Base-by-base conservation (phyloP, 2,888 invertebrate species). In the Drosophila subsilvestris region DNA sequence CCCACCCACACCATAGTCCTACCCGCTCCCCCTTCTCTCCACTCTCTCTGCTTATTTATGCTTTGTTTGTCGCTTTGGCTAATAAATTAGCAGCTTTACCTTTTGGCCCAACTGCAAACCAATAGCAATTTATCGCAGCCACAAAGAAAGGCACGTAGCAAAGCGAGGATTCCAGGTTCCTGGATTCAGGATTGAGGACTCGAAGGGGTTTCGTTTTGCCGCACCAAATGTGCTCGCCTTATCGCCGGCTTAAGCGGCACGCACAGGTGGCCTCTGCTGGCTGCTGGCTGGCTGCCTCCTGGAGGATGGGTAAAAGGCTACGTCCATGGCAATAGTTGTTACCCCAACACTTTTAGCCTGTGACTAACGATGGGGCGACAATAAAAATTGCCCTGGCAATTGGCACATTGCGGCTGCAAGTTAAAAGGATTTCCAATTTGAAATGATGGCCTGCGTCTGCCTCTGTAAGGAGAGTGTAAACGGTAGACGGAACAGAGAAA, bases 41-140 rank as follows among this genome's bases (percentile, higher is more conserved):
- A 48, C 53, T 1, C 27, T 32, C 44, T 20, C 29, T 67, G 76
- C 65, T 84, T 88, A 90, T 90, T 86, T 89, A 83, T 83, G 80
- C 74, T 82, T 82, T 82, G 83, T 79, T 80, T 86, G 79, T 75
- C 74, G 77, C 75, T 78, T 62, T 61, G 62, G 69, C 79, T 77
- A 89, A 90, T 90, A 89, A 89, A 89, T 89, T 90, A 90, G 77
- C 78, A 83, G 90, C 83, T 90, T 90, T 88, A 82, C 80, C 88
- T 87, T 76, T 86, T 80, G 80, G 80, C 80, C 58, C 55, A 66
- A 71, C 67, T 69, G 78, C 69, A 75, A 81, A 71, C 87, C 85
- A 88, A 88, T 88, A 72, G 74, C 85, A 87, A 88, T 87, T 88
- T 88, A 86, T 86, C 85, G 87, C 86, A 75, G 69, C 60, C 37